A percentile compares a stretch with the other conserved stretches of the same genome.
Evolutionary conservation across 2,113 vertebrate genomes (phyloP).

Genomic region (Mystacornis crossleyi): DNA sequence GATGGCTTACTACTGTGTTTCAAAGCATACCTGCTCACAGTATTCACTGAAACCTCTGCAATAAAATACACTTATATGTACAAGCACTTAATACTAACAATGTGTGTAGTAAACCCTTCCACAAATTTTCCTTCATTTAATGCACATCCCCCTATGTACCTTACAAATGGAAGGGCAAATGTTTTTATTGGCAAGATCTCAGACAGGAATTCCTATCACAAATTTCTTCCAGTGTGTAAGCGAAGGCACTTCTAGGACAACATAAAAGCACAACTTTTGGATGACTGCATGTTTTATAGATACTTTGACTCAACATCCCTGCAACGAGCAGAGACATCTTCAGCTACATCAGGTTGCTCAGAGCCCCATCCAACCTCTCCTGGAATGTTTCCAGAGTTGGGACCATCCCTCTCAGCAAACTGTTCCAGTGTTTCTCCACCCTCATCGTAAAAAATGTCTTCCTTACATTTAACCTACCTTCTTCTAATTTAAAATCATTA

Average conservation of each 20-base stretch:
- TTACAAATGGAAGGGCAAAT: not conserved
- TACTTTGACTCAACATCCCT: rapidly evolving
- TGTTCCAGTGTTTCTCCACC: not conserved
- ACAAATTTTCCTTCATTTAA: not conserved
- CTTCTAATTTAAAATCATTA: not conserved
- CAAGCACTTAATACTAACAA: not conserved
- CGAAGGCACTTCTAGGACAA: not conserved
- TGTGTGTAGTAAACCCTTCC: not conserved
- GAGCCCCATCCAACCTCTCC: not conserved
- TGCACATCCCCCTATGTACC: not conserved
- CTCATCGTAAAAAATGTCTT: not conserved
- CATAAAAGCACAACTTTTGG: not conserved
- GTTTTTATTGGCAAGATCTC: not conserved
- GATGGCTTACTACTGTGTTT: not conserved
- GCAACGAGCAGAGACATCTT: not conserved
- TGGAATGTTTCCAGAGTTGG: not conserved
- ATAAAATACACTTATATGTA: not conserved
- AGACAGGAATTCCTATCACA: not conserved
- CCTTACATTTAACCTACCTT: not conserved
- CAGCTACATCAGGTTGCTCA: not conserved
- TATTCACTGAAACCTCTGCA: not conserved
- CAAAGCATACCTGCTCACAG: not conserved
- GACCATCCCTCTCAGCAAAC: not conserved
- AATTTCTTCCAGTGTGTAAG: not conserved
- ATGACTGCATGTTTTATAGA: not conserved